Percentiles rank a stretch among this genome's conserved stretches.
Conservation (phyloP, 1,140 invertebrate species). For the Macrostomum lignano region DNA sequence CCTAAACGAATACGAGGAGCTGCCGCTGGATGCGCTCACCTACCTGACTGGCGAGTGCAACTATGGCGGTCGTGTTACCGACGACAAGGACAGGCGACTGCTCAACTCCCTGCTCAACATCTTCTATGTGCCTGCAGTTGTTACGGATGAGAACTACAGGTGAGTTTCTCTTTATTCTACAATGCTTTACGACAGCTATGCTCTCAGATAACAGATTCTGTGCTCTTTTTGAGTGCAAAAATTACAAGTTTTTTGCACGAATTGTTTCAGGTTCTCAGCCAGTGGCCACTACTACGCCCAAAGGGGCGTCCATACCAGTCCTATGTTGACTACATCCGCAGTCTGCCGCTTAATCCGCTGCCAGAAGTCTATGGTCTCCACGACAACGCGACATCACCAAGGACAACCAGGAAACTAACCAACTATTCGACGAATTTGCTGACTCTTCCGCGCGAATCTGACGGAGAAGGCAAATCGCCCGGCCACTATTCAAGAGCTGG, state of each 20-base stretch:
- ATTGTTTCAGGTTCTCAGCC: conserved; percentile 16
- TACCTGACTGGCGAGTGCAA: conserved; percentile 27
- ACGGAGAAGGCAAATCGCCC: conserved; percentile 21
- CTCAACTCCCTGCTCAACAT: conserved; percentile 30
- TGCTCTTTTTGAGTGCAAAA: conserved; percentile 7
- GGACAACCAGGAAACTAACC: conserved; percentile 24
- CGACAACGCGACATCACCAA: conserved; percentile 29
- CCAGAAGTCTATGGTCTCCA: conserved; percentile 28
- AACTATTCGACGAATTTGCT: conserved; percentile 39
- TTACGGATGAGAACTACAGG: conserved; percentile 22
- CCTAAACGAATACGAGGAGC: conserved; percentile 16
- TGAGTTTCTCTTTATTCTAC: too few relatives aligned
- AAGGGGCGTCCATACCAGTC: conserved; percentile 30
- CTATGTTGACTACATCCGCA: conserved; percentile 22
- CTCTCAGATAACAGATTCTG: too few relatives aligned
- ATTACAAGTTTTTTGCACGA: conserved; percentile 34
- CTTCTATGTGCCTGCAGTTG: conserved; percentile 17
- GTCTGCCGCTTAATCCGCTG: conserved; percentile 18
- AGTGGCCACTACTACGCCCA: conserved; percentile 48
- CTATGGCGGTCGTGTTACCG: conserved; percentile 27
- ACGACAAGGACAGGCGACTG: conserved; percentile 22
- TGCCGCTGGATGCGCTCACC: conserved; percentile 19
- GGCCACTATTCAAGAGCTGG: conserved; percentile 23
- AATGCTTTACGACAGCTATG: too few relatives aligned
- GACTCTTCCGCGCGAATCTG: conserved; percentile 37